Conservation (phyloP, 1,140 invertebrate genomes). For the Colletes gigas region DNA sequence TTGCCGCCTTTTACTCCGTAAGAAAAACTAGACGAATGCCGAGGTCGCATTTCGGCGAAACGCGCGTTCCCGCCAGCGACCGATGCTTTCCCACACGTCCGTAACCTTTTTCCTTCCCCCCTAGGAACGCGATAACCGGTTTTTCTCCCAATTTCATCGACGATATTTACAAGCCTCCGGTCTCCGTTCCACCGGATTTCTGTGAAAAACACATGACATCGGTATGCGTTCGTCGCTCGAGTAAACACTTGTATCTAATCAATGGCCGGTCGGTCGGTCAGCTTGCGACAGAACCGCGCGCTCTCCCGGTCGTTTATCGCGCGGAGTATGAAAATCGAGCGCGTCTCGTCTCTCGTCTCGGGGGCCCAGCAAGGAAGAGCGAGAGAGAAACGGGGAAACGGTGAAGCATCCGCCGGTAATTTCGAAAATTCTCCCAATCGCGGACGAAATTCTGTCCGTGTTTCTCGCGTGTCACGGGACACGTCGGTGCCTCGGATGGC, state of each 20-base stretch:
- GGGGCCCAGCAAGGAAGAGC: slow-evolving; percentile 1
- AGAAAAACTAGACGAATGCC: slow-evolving; percentile 38
- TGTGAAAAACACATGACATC: slow-evolving; percentile 45
- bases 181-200: background rate
- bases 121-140: slow-evolving; percentile 32
- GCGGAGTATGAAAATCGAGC: background rate
- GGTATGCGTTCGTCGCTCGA: slow-evolving; percentile 39
- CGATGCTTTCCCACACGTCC: background rate
- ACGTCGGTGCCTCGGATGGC: slow-evolving; percentile 7
- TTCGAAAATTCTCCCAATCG: background rate
- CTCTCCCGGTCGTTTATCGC: slow-evolving; percentile 9
- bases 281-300: slow-evolving; percentile 45
- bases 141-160: slow-evolving; percentile 42
- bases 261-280: slow-evolving; percentile 38
- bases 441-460: slow-evolving; percentile 14
- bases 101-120: background rate
- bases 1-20: slow-evolving; percentile 12
- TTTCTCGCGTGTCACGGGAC: slow-evolving; percentile 32
- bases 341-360: background rate
- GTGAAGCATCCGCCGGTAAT: background rate
- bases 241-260: slow-evolving; percentile 54
- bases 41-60: slow-evolving; percentile 34
- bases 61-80: background rate
- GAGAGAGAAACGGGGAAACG: slow-evolving; percentile 21
- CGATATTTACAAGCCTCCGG: slow-evolving; percentile 17